Percentiles rank a stretch among this genome's conserved stretches.
Evolutionary conservation across 2,797 vertebrate genomes (phyloP).

Genomic region (Gadopsis bispinosus): DNA sequence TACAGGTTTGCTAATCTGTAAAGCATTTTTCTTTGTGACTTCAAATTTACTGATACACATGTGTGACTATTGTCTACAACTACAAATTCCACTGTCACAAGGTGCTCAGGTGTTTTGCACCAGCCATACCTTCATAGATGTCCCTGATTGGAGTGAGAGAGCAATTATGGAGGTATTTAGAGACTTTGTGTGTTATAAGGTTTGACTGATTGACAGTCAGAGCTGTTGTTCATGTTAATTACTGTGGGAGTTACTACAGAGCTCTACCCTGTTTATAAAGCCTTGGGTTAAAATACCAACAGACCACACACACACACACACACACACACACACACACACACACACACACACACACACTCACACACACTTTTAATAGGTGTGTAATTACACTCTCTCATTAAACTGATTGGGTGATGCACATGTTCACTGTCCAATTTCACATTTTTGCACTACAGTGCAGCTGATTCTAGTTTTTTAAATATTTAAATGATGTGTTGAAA

Average conservation of each 20-base stretch:
- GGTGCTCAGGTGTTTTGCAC: too few species aligned
- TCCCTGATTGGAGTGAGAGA: constrained; percentile 16
- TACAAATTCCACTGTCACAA: too few species aligned
- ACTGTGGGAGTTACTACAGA: neutral
- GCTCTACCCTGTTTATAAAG: neutral
- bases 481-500: too few species aligned
- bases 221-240: constrained; percentile 19
- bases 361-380: constrained; percentile 13
- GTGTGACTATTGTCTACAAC: too few species aligned
- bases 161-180: constrained; percentile 41
- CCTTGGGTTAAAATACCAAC: constrained; percentile 18
- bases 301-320: neutral
- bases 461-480: too few species aligned
- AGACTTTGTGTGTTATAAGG: neutral
- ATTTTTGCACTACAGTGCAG: too few species aligned
- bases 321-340: constrained; percentile 2
- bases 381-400: neutral
- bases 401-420: neutral
- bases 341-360: neutral
- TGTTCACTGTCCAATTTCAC: neutral
- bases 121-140: neutral
- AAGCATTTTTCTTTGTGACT: too few species aligned
- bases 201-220: constrained; percentile 28
- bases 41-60: too few species aligned
- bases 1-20: too few species aligned